These are phyloP conservation scores for Ricordea florida DNA, from an alignment of 92 coral and sea anemone species.

Conservation along the genomic window DNA sequence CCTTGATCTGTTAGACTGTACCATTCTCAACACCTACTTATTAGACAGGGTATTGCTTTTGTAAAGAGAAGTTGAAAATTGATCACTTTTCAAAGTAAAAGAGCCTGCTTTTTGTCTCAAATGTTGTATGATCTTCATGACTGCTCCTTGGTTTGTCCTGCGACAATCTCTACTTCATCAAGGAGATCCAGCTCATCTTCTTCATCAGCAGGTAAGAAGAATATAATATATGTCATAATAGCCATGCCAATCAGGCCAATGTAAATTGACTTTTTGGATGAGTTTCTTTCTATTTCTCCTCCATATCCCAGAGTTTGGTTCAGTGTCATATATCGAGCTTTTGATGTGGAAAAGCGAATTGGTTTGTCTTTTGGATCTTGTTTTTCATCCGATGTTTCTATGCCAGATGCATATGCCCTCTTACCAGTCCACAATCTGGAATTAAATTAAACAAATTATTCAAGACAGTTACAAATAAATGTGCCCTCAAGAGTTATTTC, in stretches of 20 bases:
- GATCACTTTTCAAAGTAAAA: no score
- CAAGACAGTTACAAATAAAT: no score
- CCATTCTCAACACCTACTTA: no score
- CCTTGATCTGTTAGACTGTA: no score
- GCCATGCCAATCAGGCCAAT: slow-evolving; percentile 1
- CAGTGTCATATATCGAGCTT: slow-evolving; percentile 73
- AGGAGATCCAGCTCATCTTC: slow-evolving; percentile 24
- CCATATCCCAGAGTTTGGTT: slow-evolving; percentile 60
- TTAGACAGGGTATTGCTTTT: no score
- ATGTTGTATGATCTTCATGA: no score
- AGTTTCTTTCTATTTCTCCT: not conserved
- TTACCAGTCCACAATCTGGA: no score
- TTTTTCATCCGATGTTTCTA: not conserved
- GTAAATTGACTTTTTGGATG: slow-evolving; percentile 2
- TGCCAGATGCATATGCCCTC: no score
- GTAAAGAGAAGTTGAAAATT: no score
- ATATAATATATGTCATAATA: slow-evolving; percentile 19
- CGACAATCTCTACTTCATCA: not conserved
- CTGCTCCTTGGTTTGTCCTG: not conserved
- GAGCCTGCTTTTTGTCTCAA: no score
- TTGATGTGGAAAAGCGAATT: slow-evolving; percentile 82
- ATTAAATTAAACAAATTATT: no score
- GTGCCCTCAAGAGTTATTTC: no score
- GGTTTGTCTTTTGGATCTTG: slow-evolving; percentile 63
- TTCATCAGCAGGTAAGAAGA: slow-evolving; percentile 6